Conservation (phyloP, 2,113 vertebrate genomes). For the Eidolon helvum region DNA sequence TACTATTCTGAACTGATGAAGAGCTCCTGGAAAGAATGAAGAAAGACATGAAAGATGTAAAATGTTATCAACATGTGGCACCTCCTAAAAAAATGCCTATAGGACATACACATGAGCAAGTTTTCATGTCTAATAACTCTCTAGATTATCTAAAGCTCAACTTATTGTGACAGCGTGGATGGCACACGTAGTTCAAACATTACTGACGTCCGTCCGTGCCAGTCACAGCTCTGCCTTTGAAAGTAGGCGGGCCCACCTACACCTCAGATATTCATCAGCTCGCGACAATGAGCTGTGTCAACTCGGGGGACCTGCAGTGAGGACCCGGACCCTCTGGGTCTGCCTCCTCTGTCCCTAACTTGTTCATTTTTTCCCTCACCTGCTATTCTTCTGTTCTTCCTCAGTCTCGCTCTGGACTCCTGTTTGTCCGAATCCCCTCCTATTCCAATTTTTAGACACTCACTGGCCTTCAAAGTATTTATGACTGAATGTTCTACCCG, state of each 20-base stretch:
- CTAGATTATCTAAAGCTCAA: neutral
- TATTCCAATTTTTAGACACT: neutral
- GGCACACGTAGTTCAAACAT: neutral
- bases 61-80: neutral
- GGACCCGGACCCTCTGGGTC: neutral
- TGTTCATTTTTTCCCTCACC: neutral
- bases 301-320: fast-evolving
- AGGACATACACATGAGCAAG: neutral
- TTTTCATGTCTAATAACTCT: neutral
- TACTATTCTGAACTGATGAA: neutral
- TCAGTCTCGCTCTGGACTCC: neutral
- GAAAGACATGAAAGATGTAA: neutral
- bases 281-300: fast-evolving
- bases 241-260: neutral
- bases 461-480: neutral
- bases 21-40: neutral
- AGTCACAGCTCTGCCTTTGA: neutral
- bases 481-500: neutral
- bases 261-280: no score
- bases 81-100: neutral
- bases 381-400: neutral
- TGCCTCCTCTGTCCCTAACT: neutral
- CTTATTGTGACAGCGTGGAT: fast-evolving
- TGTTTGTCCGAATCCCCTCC: neutral
- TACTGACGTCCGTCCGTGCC: neutral